Percentiles rank a stretch among this genome's conserved stretches.
Evolutionary conservation across 2,797 vertebrate species (phyloP).

Genomic region (Sebastes diploproa): DNA sequence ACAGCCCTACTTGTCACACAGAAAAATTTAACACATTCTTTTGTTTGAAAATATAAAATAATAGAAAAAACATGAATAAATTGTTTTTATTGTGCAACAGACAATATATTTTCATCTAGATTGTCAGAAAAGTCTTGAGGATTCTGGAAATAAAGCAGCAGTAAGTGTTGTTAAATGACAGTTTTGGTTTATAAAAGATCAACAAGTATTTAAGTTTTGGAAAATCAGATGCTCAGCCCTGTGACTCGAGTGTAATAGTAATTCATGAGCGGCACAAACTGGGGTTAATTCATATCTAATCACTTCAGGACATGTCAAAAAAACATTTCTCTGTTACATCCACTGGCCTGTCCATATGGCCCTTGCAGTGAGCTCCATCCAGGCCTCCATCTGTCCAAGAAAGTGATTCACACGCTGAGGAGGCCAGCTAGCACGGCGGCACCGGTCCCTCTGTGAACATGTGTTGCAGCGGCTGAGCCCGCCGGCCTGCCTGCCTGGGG

Average conservation of each 20-base stretch:
- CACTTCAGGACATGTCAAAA: conserved; percentile 2
- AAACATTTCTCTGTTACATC: conserved; percentile 6
- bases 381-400: conserved; percentile 78
- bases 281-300: not conserved
- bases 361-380: conserved; percentile 37
- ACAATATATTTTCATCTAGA: not conserved
- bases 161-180: not conserved
- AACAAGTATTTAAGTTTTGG: not conserved
- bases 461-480: conserved; percentile 75
- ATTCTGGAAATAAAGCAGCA: not conserved
- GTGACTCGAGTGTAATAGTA: not conserved
- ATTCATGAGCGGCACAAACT: not conserved
- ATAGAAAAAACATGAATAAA: not conserved
- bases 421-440: conserved; percentile 56
- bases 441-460: conserved; percentile 76
- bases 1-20: not conserved
- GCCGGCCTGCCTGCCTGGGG: conserved; percentile 53
- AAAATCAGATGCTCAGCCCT: not conserved
- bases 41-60: not conserved
- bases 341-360: conserved; percentile 64
- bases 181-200: not conserved
- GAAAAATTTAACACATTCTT: not conserved
- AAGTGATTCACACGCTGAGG: conserved; percentile 70
- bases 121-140: not conserved
- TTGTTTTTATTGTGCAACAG: not conserved